A percentile compares a stretch with the other conserved stretches of the same genome.
Conservation (phyloP, 30 jellyfish, hydroid and myxozoan genomes). For the Hydractinia symbiolongicarpus region DNA sequence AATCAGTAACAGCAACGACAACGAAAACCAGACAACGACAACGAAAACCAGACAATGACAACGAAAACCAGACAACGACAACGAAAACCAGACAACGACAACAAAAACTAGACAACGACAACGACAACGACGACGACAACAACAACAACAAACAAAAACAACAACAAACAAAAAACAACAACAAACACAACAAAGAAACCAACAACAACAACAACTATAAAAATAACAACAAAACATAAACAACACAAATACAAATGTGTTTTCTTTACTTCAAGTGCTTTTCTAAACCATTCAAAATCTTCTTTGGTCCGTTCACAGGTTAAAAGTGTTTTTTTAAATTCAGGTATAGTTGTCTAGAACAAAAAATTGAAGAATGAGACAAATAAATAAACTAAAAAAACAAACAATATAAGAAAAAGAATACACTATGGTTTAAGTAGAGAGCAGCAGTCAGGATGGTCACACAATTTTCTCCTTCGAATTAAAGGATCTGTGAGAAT, state of each 20-base stretch:
- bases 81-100: not conserved
- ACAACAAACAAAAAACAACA: not conserved
- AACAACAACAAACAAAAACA: not conserved
- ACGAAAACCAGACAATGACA: not conserved
- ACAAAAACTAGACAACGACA: no score
- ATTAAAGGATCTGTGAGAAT: no score
- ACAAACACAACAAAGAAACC: not conserved
- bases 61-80: not conserved
- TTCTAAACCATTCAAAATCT: slow-evolving; percentile 84
- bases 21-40: not conserved
- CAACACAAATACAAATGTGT: not conserved
- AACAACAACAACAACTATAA: slow-evolving; percentile 9
- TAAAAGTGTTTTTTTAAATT: slow-evolving; percentile 45
- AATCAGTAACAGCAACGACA: no score
- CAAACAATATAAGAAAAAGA: no score
- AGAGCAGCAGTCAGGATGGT: no score
- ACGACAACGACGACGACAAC: no score
- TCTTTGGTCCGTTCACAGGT: slow-evolving; percentile 48
- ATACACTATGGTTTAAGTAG: no score
- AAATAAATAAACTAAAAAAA: not conserved
- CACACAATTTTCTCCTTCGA: no score
- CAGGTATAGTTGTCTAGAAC: slow-evolving; percentile 62
- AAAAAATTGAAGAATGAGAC: not conserved
- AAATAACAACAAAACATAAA: not conserved
- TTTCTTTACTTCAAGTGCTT: slow-evolving; percentile 58